Base-by-base conservation (phyloP, 2,113 vertebrate genomes). In the Pomatorhinus ruficollis region DNA sequence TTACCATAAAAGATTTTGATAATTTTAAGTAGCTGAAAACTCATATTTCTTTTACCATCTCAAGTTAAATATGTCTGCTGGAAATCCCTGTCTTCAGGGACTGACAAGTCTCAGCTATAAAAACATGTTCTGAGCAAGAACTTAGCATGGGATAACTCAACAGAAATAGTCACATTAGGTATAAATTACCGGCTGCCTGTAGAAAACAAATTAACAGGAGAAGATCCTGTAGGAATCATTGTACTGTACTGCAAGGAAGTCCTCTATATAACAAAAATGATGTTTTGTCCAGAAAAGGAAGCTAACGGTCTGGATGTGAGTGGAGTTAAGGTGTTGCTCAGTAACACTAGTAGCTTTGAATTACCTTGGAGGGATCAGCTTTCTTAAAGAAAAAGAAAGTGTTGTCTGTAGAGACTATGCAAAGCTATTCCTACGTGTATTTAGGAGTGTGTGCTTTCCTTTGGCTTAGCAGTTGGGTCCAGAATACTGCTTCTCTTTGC, bases 21-120 rank as follows among this genome's bases (percentile, higher is more conserved):
- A 87, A 89, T 89, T 65, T 31, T 75, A 71, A 79, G 76, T 72
- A 79, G 44, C 53, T 93, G 87, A 84, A 95, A 84, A 2, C n/a
- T 7, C 0, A 0, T 88, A 44, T 87, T 89, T 95, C 27, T 78
- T 91, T 81, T 68, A 33, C 49, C 6, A 8, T 71, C 44, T 79
- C 22, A 45, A 21, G 24, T 87, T 95, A 87, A 95, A 37, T 84
- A 27, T n/a, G 11, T 74, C 17, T 49, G 23, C 30, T 56, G 78
- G 64, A 92, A 94, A 49, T 75, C 30, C 2, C 0, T 57, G n/a
- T 79, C n/a, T 87, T 68, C 31, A 53, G 64, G 13, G 57, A 30
- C 45, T 82, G 56, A 23, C 75, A 76, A 71, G 49, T 89, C 49
- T 79, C 9, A 66, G 37, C 60, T 89, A 22, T 71, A 87, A 75